Conservation (phyloP, 1,140 invertebrate genomes). For the Eulimnadia texana region DNA sequence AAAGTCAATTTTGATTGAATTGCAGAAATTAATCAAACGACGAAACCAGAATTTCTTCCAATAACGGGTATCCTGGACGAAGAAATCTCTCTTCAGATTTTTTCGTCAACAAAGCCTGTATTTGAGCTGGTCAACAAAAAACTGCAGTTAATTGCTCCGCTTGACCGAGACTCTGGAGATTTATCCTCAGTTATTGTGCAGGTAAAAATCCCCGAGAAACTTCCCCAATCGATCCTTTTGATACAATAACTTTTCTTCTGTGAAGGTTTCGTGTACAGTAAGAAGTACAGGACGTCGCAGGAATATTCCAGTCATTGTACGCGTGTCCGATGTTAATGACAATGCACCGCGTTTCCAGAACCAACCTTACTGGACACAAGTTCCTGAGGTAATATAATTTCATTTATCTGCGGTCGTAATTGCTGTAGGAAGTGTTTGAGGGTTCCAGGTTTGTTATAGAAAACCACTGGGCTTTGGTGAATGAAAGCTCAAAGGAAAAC, state of each 20-base stretch:
- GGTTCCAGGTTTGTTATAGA: background rate
- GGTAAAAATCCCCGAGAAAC: constrained; percentile 35
- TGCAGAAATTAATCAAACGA: constrained; percentile 66
- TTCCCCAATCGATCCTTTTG: background rate
- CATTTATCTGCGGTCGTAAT: no score
- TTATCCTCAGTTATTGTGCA: constrained; percentile 75
- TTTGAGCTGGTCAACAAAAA: constrained; percentile 70
- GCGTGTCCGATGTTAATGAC: constrained; percentile 80
- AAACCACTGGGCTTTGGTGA: background rate
- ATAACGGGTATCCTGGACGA: constrained; percentile 63
- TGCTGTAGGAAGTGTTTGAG: background rate
- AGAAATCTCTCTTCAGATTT: constrained; percentile 59
- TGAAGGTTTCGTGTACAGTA: constrained; percentile 54
- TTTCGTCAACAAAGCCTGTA: constrained; percentile 52
- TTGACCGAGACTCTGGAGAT: constrained; percentile 72
- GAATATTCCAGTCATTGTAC: constrained; percentile 71
- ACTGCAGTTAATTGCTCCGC: constrained; percentile 54
- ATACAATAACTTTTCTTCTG: background rate
- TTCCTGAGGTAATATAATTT: constrained; percentile 56
- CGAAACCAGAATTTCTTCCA: constrained; percentile 57
- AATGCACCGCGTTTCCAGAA: constrained; percentile 66
- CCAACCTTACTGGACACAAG: constrained; percentile 61
- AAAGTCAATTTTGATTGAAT: constrained; percentile 15
- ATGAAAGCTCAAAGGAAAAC: background rate
- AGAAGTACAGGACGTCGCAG: constrained; percentile 49